These are phyloP conservation scores for Eumeta japonica DNA, from an alignment of 1,140 invertebrate species.

Conservation along the genomic window DNA sequence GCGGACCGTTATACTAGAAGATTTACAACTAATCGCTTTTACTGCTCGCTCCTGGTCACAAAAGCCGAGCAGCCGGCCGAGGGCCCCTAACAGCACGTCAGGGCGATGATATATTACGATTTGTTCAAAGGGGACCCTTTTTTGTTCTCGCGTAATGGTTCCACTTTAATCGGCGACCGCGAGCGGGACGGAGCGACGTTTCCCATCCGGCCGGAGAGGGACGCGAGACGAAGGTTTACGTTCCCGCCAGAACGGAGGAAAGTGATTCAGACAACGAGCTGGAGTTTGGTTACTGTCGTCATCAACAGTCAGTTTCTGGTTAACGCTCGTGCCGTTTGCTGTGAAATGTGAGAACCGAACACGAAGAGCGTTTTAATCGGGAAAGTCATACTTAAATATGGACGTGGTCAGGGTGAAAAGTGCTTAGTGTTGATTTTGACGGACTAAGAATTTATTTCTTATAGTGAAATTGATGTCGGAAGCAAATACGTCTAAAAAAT, in stretches of 20 bases:
- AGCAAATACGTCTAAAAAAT: too few relatives aligned
- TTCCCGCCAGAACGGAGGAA: conserved; percentile 44
- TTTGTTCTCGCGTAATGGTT: conserved; percentile 56
- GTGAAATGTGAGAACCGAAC: too few relatives aligned
- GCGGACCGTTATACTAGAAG: too few relatives aligned
- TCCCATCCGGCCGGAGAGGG: conserved; percentile 15
- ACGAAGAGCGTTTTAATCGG: too few relatives aligned
- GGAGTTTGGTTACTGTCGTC: conserved; percentile 35
- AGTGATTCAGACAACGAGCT: conserved; percentile 40
- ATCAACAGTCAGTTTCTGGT: conserved; percentile 55
- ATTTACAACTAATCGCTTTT: too few relatives aligned
- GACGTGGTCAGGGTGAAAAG: too few relatives aligned
- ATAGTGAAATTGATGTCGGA: too few relatives aligned
- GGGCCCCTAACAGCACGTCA: conserved; percentile 48
- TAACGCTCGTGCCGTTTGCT: too few relatives aligned
- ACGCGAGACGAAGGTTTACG: conserved; percentile 27
- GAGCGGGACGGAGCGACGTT: conserved; percentile 17
- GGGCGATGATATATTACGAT: conserved; percentile 55
- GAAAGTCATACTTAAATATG: too few relatives aligned
- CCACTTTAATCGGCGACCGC: conserved; percentile 42
- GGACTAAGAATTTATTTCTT: too few relatives aligned
- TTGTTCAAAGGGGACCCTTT: conserved; percentile 56
- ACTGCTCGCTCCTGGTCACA: conserved; percentile 33
- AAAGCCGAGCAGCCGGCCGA: conserved; percentile 27
- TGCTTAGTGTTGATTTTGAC: too few relatives aligned